A percentile compares a stretch with the other conserved stretches of the same genome.
Conservation (phyloP, 2,797 vertebrate genomes). For the Pelobates cultripes region DNA sequence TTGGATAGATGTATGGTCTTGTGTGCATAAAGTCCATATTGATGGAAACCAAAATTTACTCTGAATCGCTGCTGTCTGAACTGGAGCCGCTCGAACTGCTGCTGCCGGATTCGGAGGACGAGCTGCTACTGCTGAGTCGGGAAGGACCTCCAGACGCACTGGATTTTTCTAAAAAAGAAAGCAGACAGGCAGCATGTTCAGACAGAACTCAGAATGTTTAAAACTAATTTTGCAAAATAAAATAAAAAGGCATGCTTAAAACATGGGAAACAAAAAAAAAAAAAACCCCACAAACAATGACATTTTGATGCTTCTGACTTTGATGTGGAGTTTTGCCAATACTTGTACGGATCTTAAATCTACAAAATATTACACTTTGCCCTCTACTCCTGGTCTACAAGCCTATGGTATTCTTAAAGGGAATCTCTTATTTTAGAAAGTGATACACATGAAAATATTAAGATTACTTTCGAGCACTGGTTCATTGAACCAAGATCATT, state of each 20-base stretch:
- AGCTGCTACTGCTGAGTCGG: conserved; percentile 86
- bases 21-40: conserved; percentile 36
- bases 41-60: conserved; percentile 70
- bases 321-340: no score
- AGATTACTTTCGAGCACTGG: no score
- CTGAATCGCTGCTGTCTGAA: conserved; percentile 89
- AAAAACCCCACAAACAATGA: neutral
- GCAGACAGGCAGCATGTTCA: no score
- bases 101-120: conserved; percentile 84
- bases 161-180: conserved; percentile 75
- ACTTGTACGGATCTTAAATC: no score
- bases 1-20: conserved; percentile 47
- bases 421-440: neutral
- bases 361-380: no score
- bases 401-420: neutral
- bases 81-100: conserved; percentile 85
- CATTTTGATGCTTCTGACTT: no score
- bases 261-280: neutral
- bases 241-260: neutral
- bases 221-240: no score
- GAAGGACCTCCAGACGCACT: conserved; percentile 81
- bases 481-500: no score
- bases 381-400: neutral
- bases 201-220: no score
- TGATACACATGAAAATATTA: neutral